These are phyloP conservation scores for human DNA, from an alignment of 2,113 vertebrate genomes.

Conservation along the genomic window GRCh38 chr11:63999501-64000000, in stretches of 20 bases:
- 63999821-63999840: background rate
- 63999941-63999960: too few species aligned
- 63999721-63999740: constrained; percentile 82
- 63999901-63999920: background rate
- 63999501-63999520: background rate
- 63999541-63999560: constrained; percentile 95
- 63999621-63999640: background rate
- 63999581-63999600: background rate
- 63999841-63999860: background rate
- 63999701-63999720: constrained; percentile 80
- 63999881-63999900: background rate
- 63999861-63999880: background rate
- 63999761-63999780: constrained; percentile 79
- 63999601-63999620: too few species aligned
- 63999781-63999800: background rate
- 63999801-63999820: too few species aligned
- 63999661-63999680: constrained; percentile 85
- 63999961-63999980: background rate
- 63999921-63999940: too few species aligned
- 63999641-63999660: constrained; percentile 84
- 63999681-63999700: constrained; percentile 89
- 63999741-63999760: constrained; percentile 94
- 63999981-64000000: background rate
- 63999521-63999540: constrained; percentile 90
- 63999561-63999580: constrained; percentile 72